Evolutionary conservation across 1,140 invertebrate genomes (phyloP), one percentile per base, ranked within the genome.

Genomic region (Drosophila trapezifrons): DNA sequence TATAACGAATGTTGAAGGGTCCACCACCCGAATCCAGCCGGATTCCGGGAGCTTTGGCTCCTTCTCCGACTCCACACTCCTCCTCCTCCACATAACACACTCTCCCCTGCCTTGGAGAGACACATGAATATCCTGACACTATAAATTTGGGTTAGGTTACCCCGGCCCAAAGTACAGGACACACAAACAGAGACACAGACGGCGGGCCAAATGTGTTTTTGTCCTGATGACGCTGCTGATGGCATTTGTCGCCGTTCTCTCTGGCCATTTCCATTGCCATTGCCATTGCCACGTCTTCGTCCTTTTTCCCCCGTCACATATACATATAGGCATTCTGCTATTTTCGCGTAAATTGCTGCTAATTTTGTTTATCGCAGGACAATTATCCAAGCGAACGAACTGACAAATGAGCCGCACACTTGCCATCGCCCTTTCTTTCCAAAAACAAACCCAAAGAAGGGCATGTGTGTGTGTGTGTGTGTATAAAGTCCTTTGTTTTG

Each of bases 341-440:
- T 80, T 81, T 86, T 75, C 85, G 86, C 89, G 80, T 85, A 91
- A 91, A 91, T 90, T 89, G 89, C 89, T 91, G 89, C 89, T 90
- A 90, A 90, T 90, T 90, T 90, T 85, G 89, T 90, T 90, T 90
- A 90, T 90, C 83, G 89, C 84, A 84, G 89, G 78, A 90, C 89
- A 90, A 90, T 90, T 90, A 90, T 90, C 89, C 89, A 90, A 82
- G 71, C 76, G 89, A 90, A 90, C 81, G 89, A 85, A 80, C 89
- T 90, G 89, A 90, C 89, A 90, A 90, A 90, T 90, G 89, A 90
- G 89, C 83, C 89, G 59, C 62, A 84, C 74, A 77, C 54, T 77
- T 70, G 29, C 29, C 29, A 32, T 32, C 10, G 29, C 29, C 29
- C 2, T 42, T 54, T 32, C 51, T 7, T 6, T 8, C 40, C 49